Percentiles rank a stretch among this genome's conserved stretches.
These are phyloP conservation scores for Geococcyx californianus DNA, from an alignment of 2,113 vertebrate species.

Conservation along the genomic window DNA sequence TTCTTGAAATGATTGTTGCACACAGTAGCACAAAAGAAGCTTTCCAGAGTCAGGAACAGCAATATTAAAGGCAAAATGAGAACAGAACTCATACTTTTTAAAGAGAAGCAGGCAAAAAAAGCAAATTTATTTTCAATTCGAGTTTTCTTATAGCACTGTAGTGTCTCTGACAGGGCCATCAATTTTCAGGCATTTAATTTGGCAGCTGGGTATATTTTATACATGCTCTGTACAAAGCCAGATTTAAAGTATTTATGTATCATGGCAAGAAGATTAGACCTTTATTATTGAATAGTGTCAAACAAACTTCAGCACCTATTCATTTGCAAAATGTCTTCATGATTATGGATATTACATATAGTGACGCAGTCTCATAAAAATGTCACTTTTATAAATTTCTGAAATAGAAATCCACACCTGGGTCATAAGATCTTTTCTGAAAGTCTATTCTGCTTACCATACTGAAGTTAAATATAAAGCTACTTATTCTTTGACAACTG, in stretches of 20 bases:
- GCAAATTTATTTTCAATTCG: constrained; percentile 6
- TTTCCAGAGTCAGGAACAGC: neutral
- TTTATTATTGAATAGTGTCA: constrained; percentile 42
- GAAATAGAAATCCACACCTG: constrained; percentile 19
- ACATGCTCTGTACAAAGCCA: neutral
- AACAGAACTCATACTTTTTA: neutral
- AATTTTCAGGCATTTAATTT: constrained; percentile 22
- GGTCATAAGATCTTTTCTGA: neutral
- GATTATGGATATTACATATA: constrained; percentile 10
- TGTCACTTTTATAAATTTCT: constrained; percentile 10
- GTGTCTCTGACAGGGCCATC: constrained; percentile 1
- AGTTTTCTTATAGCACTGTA: neutral
- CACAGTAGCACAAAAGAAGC: neutral
- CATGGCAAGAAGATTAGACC: constrained; percentile 43
- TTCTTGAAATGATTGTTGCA: neutral
- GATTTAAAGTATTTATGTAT: constrained; percentile 54
- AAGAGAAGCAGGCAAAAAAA: neutral
- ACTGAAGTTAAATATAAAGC: neutral
- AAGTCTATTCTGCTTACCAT: constrained; percentile 2
- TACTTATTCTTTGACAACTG: neutral
- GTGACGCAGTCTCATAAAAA: constrained; percentile 35
- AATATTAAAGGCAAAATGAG: neutral
- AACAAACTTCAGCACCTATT: constrained; percentile 45
- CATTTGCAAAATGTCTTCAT: constrained; percentile 36
- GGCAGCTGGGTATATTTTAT: neutral